Percentiles rank a stretch among this genome's conserved stretches.
phyloP scores from a whole-genome alignment of 1,140 invertebrate species.

The Acromyrmex charruanus region DNA sequence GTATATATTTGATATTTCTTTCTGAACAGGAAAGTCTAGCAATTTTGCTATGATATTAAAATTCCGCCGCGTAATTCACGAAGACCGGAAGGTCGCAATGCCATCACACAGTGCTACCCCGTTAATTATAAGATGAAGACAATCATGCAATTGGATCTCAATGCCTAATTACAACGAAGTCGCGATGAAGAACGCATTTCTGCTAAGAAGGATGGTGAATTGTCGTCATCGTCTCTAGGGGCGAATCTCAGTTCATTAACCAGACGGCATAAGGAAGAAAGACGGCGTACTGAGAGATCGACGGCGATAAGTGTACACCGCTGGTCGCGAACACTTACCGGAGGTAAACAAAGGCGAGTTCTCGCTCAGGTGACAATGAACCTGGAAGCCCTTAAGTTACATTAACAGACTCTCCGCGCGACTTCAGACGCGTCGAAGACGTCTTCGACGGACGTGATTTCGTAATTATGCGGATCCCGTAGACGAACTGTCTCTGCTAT shows the following conservation, averaged over 20 bases:
- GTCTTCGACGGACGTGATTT: conserved; percentile 77
- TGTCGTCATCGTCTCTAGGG: conserved; percentile 31
- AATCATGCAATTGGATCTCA: conserved; percentile 56
- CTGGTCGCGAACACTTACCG: conserved; percentile 68
- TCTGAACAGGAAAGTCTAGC: conserved; percentile 17
- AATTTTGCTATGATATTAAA: neutral
- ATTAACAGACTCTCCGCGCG: conserved; percentile 70
- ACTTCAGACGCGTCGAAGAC: conserved; percentile 72
- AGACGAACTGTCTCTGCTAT: conserved; percentile 65
- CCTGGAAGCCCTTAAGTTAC: conserved; percentile 76
- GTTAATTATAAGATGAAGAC: conserved; percentile 53
- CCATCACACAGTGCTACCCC: conserved; percentile 3
- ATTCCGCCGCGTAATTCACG: conserved; percentile 39
- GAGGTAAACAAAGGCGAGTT: conserved; percentile 79
- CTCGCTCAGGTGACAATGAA: conserved; percentile 82
- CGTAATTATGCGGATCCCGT: conserved; percentile 77
- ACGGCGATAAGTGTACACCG: conserved; percentile 69
- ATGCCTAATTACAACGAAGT: conserved; percentile 58
- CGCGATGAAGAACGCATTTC: conserved; percentile 37
- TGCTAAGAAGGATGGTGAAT: conserved; percentile 17
- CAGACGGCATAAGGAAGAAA: conserved; percentile 69
- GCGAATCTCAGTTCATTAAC: conserved; percentile 78
- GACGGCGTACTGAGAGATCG: conserved; percentile 70
- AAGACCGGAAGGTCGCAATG: conserved; percentile 33
- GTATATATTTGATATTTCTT: neutral